Base-by-base conservation (phyloP, 2,797 vertebrate species). In the Lepilemur septentrionalis region DNA sequence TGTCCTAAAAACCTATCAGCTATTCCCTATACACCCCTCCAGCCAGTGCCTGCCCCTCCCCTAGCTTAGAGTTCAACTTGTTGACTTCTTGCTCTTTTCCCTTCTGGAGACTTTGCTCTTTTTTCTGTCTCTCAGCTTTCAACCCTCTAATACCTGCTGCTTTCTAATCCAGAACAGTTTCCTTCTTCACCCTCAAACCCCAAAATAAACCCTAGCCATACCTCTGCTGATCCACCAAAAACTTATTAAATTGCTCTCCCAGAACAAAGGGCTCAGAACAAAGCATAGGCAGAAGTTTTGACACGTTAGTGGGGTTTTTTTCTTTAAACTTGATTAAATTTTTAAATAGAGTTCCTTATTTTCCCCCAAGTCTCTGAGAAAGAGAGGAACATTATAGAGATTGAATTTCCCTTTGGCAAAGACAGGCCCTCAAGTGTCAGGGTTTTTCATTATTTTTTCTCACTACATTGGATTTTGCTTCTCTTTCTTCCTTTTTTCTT, bases 381-480 rank as follows among this genome's bases (percentile, higher is more conserved):
- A 61, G 67, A 75, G 25, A 32, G 25, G 61, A 25, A 30, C 35
- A 2, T 43, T 81, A 48, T 50, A 52, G 70, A 84, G 41, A 89
- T 15, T 85, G 59, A n/a, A 23, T 91, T 93, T 89, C 43, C 38
- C 85, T 72, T 92, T 75, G 46, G 35, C 23, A 52, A 15, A 48
- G 43, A 46, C 32, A 41, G 32, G 32, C 18, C 22, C n/a, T 76
- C 2, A 46, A 15, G 7, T 55, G 28, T 87, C 55, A 76, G n/a
- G 23, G 18, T 35, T 78, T 80, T 6, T 81, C 25, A 30, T 84
- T 79, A 41, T 83, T 61, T 25, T 61, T 73, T 84, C 6, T 41
- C 32, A 28, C 69, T 59, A 25, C 35, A 12, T 78, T 79, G 63
- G 80, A 48, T 75, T 91, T 93, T 82, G 30, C 22, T 80, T 35